phyloP scores from a whole-genome alignment of 2,113 vertebrate species.

The Hippocampus abdominalis region DNA sequence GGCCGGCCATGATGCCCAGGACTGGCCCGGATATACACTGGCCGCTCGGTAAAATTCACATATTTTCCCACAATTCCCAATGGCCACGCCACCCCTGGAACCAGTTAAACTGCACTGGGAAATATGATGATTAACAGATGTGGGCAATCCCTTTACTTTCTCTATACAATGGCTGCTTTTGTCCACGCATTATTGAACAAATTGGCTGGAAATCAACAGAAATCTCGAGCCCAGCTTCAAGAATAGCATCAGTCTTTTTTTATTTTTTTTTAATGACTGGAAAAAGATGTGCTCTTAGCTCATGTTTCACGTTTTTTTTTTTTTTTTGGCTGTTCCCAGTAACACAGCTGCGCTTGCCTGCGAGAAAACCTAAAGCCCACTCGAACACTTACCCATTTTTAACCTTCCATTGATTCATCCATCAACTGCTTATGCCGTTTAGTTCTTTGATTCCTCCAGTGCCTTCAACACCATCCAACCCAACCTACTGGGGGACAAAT shows the following conservation, averaged over 20 bases:
- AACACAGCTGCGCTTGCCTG: background rate
- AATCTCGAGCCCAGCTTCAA: constrained; percentile 9
- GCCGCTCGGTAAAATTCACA: too few relatives aligned
- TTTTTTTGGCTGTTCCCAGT: background rate
- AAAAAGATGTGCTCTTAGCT: constrained; percentile 28
- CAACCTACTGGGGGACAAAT: too few relatives aligned
- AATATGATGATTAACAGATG: constrained; percentile 19
- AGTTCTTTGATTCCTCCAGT: background rate
- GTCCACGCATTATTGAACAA: constrained; percentile 1
- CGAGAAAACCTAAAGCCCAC: background rate
- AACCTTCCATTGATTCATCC: background rate
- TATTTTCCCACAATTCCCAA: too few relatives aligned
- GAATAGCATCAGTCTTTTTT: background rate
- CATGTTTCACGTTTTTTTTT: constrained; percentile 18
- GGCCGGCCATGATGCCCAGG: too few relatives aligned
- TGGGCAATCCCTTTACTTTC: constrained; percentile 2
- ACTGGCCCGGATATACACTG: too few relatives aligned
- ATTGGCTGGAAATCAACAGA: background rate
- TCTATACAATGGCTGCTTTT: constrained; percentile 33
- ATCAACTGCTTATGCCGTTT: background rate
- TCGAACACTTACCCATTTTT: background rate
- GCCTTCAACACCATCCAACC: too few relatives aligned
- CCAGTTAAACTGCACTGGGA: constrained; percentile 7
- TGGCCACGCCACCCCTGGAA: background rate
- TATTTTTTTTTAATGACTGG: constrained; percentile 6